A percentile compares a stretch with the other conserved stretches of the same genome.
phyloP scores from a whole-genome alignment of 2,888 invertebrate genomes.

The Cosmia pyralina region DNA sequence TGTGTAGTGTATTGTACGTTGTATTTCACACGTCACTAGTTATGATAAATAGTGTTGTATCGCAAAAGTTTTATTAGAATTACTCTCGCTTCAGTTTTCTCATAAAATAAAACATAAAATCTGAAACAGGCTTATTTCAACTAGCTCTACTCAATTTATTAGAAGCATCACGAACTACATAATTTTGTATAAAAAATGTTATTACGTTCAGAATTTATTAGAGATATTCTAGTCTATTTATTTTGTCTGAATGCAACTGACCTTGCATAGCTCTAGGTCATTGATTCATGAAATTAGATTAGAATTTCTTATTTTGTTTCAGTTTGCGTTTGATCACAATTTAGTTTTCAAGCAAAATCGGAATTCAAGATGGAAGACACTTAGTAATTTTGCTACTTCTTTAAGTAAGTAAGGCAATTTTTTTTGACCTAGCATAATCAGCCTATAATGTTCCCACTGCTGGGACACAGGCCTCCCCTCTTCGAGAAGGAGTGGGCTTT shows the following conservation, averaged over 20 bases:
- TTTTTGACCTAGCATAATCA: background rate
- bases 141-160: conserved; percentile 45
- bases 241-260: conserved; percentile 33
- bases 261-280: conserved; percentile 47
- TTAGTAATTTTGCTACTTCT: background rate
- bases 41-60: conserved; percentile 35
- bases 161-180: conserved; percentile 23
- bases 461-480: too few relatives aligned
- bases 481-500: too few relatives aligned
- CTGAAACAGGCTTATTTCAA: conserved; percentile 35
- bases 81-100: conserved; percentile 16
- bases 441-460: too few relatives aligned
- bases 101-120: conserved; percentile 51
- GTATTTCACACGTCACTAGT: conserved; percentile 13
- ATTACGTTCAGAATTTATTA: conserved; percentile 42
- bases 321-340: background rate
- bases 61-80: conserved; percentile 32
- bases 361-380: background rate
- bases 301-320: conserved; percentile 5
- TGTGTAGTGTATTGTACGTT: background rate
- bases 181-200: conserved; percentile 30
- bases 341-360: background rate
- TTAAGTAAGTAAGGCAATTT: background rate
- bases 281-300: conserved; percentile 32
- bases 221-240: conserved; percentile 44